Percentiles rank a stretch among this genome's conserved stretches.
Evolutionary conservation across 2,113 vertebrate genomes (phyloP).

Genomic region (Cryptotis parvus): DNA sequence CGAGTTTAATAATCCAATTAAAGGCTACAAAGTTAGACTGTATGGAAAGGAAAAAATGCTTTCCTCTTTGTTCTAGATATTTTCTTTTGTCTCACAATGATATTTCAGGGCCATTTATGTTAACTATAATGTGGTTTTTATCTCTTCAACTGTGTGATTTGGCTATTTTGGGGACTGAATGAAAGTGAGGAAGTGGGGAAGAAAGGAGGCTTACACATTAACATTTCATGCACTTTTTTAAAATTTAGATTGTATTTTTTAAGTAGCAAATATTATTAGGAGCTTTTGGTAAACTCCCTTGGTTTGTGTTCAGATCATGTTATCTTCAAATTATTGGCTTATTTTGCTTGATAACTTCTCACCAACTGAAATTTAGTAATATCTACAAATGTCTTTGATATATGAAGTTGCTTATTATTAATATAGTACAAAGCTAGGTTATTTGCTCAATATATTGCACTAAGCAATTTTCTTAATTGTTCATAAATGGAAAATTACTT

Average conservation of each 20-base stretch:
- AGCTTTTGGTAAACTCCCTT: background rate
- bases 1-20: conserved; percentile 61
- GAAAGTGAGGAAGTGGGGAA: background rate
- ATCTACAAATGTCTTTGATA: background rate
- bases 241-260: background rate
- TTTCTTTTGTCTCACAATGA: conserved; percentile 23
- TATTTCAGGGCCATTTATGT: conserved; percentile 26
- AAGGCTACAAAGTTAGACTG: conserved; percentile 39
- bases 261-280: background rate
- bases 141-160: background rate
- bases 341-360: background rate
- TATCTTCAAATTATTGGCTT: background rate
- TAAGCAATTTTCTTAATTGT: background rate
- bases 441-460: background rate
- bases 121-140: background rate
- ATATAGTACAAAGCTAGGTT: background rate
- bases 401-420: background rate
- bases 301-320: background rate
- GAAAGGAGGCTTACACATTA: background rate
- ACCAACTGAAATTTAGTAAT: background rate
- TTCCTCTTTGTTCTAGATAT: conserved; percentile 32
- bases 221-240: background rate
- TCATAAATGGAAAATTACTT: conserved; percentile 44
- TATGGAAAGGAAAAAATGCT: conserved; percentile 44
- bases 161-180: background rate